Evolutionary conservation across 2,797 vertebrate species (phyloP), one percentile per base, ranked within the genome.

Genomic region (Siniperca scherzeri): DNA sequence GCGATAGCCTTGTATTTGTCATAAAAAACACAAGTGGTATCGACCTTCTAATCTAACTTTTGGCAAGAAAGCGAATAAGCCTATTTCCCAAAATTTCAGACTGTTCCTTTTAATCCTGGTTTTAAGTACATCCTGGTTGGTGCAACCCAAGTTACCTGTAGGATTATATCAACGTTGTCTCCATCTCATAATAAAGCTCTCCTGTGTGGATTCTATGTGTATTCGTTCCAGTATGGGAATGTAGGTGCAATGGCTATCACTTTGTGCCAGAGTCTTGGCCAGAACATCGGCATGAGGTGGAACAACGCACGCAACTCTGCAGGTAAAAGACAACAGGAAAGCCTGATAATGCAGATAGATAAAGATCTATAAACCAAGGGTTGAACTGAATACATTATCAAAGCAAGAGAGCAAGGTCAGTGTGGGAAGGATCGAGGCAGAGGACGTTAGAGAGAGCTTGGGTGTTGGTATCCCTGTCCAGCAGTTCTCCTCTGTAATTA

Each of bases 261-360:
- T 0, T 92, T 99, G 94, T 97, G 97, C 17, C 98, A 99, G 95
- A 98, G 97, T 0, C 95, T 99, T 71, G 98, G 98, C 17, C 98
- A 98, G 93, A 99, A 99, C 91, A 93, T 99, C 70, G 98, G 97
- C 81, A 98, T 99, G 98, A 97, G 96, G 96, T 99, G 97, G 97
- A 98, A 98, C 92, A 97, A 97, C 84, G 96, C 95, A 65, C 97
- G 96, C 7, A 90, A 90, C 52, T 96, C 97, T 0, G 97, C 98
- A 95, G 97, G 98, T 98, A 77, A 86, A 60, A 68, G 69, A 75
- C 14, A 17, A 17, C 6, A 16, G 36, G 25, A 65, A 7, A 6
- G 14, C 19, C 36, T 64, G 55, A 25, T 61, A 50, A 65, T 7
- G 57, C 60, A 61, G 12, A 30, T 14, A 7, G n/a, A 27, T 19